Percentiles rank a stretch among this genome's conserved stretches.
phyloP scores from a whole-genome alignment of 2,113 vertebrate genomes.

The Dendropsophus ebraccatus region DNA sequence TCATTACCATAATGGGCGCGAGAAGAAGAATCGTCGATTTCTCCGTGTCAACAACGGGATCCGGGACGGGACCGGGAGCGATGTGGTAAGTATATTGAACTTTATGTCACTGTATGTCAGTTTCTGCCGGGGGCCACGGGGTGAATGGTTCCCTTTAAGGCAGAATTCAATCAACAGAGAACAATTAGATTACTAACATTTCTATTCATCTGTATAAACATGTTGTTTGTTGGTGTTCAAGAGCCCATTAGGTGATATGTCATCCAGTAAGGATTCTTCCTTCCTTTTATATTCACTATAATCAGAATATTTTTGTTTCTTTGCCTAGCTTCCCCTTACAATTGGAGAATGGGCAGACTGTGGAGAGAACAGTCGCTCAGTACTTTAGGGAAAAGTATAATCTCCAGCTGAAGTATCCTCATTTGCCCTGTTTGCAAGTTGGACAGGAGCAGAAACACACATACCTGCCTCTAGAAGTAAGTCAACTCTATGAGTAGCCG shows the following conservation, averaged over 20 bases:
- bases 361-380: constrained; percentile 98
- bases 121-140: too few species aligned
- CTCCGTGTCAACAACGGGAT: too few species aligned
- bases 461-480: constrained; percentile 98
- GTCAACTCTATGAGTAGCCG: constrained; percentile 7
- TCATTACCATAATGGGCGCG: too few species aligned
- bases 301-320: neutral
- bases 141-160: too few species aligned
- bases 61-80: too few species aligned
- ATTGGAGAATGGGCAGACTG: constrained; percentile 96
- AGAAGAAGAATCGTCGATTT: too few species aligned
- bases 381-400: constrained; percentile 99
- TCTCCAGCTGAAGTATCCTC: constrained; percentile 97
- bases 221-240: too few species aligned
- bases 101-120: too few species aligned
- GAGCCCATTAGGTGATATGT: neutral
- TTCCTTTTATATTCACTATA: neutral
- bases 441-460: constrained; percentile 99
- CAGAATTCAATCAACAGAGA: too few species aligned
- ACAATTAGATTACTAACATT: too few species aligned
- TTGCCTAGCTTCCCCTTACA: constrained; percentile 92
- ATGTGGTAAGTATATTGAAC: too few species aligned
- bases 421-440: constrained; percentile 97
- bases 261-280: neutral
- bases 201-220: neutral